These are phyloP conservation scores for Cyclargus thomasi DNA, from an alignment of 1,140 invertebrate species.

Conservation along the genomic window DNA sequence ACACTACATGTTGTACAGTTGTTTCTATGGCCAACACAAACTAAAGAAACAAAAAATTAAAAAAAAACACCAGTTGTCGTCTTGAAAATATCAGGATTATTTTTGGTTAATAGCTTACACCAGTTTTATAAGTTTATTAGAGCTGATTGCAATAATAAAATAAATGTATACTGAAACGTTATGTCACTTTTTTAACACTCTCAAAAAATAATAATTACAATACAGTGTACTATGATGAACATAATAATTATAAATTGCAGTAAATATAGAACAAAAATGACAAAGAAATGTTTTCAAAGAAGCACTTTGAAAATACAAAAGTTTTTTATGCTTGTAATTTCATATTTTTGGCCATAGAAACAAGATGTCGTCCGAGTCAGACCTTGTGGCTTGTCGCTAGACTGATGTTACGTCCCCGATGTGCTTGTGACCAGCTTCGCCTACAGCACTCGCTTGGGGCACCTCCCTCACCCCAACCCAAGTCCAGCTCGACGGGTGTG, in stretches of 20 bases:
- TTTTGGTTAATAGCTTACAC: too few species aligned
- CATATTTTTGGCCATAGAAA: conserved; percentile 36
- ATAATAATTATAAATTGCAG: too few species aligned
- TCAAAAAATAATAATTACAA: too few species aligned
- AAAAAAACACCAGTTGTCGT: neutral
- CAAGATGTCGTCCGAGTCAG: conserved; percentile 28
- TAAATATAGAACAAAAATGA: too few species aligned
- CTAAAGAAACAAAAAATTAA: neutral
- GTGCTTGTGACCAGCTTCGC: conserved; percentile 29
- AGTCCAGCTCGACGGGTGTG: neutral
- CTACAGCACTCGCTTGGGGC: conserved; percentile 18
- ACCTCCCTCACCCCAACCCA: conserved; percentile 11
- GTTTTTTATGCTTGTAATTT: neutral
- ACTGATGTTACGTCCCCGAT: conserved; percentile 30
- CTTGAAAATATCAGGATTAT: too few species aligned
- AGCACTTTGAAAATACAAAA: too few species aligned
- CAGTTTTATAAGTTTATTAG: too few species aligned
- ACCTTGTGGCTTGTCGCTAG: conserved; percentile 45
- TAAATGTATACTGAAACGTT: too few species aligned
- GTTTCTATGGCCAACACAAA: conserved; percentile 35
- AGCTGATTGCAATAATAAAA: too few species aligned
- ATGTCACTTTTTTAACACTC: too few species aligned
- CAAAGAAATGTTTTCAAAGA: too few species aligned
- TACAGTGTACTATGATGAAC: too few species aligned
- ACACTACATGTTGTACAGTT: conserved; percentile 45